phyloP scores from a whole-genome alignment of 2,113 vertebrate species.

The Macrotus californicus region DNA sequence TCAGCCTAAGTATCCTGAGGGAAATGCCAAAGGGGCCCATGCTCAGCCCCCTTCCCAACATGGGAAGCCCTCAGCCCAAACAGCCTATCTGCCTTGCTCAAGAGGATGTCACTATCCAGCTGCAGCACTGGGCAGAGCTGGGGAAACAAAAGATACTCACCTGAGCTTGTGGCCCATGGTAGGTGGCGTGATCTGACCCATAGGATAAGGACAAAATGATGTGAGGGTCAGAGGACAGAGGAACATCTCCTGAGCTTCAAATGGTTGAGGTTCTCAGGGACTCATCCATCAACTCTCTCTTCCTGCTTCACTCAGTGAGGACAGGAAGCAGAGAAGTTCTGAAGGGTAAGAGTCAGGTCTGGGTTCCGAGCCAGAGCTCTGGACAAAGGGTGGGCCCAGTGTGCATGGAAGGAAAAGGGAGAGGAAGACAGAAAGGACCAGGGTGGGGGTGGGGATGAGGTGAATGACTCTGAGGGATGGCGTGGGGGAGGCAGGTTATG shows the following conservation, averaged over 20 bases:
- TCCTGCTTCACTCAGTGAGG: neutral
- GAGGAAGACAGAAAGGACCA: neutral
- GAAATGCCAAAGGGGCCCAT: neutral
- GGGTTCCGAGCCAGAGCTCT: neutral
- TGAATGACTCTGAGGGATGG: neutral
- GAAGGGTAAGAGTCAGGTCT: neutral
- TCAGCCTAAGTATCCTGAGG: neutral
- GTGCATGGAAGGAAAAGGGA: neutral
- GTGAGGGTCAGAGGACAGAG: neutral
- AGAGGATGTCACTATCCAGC: too few species aligned
- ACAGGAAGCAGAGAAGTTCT: neutral
- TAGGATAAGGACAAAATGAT: neutral
- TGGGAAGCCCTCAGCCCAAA: neutral
- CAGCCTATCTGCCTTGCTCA: neutral
- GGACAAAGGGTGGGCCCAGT: neutral
- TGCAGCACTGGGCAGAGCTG: neutral
- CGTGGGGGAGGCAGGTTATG: neutral
- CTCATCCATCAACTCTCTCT: neutral
- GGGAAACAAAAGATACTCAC: neutral
- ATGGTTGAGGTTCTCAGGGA: neutral
- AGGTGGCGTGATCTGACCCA: neutral
- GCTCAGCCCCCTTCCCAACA: neutral
- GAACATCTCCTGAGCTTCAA: neutral
- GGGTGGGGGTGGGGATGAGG: neutral
- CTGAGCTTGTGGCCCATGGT: neutral